These are phyloP conservation scores for Colletes collaris DNA, from an alignment of 2,888 invertebrate genomes.

Conservation along the genomic window DNA sequence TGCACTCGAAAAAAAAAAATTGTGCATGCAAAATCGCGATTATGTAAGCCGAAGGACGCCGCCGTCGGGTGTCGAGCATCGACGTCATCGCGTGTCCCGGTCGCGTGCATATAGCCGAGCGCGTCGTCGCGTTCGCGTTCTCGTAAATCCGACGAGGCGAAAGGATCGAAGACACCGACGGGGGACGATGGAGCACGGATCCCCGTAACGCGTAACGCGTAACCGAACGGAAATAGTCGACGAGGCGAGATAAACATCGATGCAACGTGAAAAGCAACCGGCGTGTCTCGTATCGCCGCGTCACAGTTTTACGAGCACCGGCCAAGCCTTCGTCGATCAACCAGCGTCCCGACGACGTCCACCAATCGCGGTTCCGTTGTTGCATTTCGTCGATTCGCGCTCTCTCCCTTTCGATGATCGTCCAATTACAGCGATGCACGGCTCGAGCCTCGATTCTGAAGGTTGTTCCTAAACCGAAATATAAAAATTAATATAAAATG, in stretches of 20 bases:
- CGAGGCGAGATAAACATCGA: slow-evolving; percentile 30
- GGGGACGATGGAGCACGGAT: neutral
- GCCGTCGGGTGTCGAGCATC: neutral
- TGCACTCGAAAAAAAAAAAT: neutral
- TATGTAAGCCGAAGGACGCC: slow-evolving; percentile 65
- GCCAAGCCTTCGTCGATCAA: slow-evolving; percentile 22
- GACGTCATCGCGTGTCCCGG: neutral
- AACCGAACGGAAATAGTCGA: slow-evolving; percentile 15
- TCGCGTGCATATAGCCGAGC: too few species aligned
- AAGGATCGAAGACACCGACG: neutral
- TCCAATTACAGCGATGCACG: too few species aligned
- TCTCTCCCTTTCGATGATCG: too few species aligned
- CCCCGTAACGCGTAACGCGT: slow-evolving; percentile 10
- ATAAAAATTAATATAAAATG: too few species aligned
- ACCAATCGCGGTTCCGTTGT: too few species aligned
- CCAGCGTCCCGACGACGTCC: too few species aligned
- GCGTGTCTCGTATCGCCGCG: slow-evolving; percentile 4
- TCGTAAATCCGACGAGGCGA: neutral
- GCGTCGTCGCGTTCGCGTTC: too few species aligned
- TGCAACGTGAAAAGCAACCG: neutral
- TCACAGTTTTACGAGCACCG: slow-evolving; percentile 14
- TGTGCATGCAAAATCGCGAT: slow-evolving; percentile 9
- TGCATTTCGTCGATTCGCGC: too few species aligned
- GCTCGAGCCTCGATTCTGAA: too few species aligned
- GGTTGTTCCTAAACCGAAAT: too few species aligned